These are phyloP conservation scores for Acrocephalus arundinaceus DNA, from an alignment of 2,113 vertebrate genomes.

Conservation along the genomic window DNA sequence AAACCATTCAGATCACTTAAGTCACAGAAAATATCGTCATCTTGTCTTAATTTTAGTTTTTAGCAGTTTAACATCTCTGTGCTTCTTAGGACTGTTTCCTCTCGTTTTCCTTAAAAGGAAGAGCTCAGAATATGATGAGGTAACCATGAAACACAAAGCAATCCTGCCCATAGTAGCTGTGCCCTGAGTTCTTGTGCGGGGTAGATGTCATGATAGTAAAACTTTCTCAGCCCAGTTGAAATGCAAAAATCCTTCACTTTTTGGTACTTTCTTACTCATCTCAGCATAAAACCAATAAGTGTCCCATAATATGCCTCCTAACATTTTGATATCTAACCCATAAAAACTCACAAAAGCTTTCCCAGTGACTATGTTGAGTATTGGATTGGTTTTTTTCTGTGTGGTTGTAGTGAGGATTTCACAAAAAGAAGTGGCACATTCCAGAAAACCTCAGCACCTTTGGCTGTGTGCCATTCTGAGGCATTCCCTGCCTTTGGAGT, in stretches of 20 bases:
- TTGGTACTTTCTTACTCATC: neutral
- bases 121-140: neutral
- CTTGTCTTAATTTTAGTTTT: neutral
- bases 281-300: neutral
- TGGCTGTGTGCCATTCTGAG: neutral
- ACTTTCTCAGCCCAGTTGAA: neutral
- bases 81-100: neutral
- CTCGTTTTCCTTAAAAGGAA: neutral
- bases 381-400: rapidly evolving
- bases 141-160: neutral
- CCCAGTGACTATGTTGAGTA: neutral
- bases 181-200: neutral
- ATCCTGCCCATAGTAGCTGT: neutral
- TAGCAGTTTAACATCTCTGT: neutral
- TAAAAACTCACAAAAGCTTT: neutral
- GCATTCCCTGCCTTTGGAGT: neutral
- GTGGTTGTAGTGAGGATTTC: neutral
- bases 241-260: neutral
- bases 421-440: neutral
- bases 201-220: neutral
- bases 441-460: neutral
- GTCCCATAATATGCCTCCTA: neutral
- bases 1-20: neutral
- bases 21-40: neutral
- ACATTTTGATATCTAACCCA: neutral